These are phyloP conservation scores for Papilio glaucus DNA, from an alignment of 1,140 invertebrate species.

Conservation along the genomic window DNA sequence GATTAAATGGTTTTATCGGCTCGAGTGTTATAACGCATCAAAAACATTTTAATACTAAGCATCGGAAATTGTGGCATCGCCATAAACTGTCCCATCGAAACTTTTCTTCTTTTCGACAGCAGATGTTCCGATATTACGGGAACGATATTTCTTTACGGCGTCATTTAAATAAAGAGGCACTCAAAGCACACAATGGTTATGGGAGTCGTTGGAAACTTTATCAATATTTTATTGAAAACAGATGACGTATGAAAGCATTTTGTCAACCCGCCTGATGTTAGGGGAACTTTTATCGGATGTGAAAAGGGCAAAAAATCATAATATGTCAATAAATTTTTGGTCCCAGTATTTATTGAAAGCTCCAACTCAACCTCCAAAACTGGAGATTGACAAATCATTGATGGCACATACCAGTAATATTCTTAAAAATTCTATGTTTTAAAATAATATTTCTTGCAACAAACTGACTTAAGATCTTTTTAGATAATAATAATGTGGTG, in stretches of 20 bases:
- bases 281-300: not conserved
- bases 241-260: conserved; percentile 36
- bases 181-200: conserved; percentile 63
- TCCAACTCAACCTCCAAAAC: too few species aligned
- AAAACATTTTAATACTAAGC: conserved; percentile 48
- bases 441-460: too few species aligned
- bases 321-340: not conserved
- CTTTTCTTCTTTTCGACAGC: conserved; percentile 75
- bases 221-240: conserved; percentile 49
- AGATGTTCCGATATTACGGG: conserved; percentile 76
- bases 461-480: too few species aligned
- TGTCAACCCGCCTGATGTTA: conserved; percentile 7
- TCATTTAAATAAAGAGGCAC: conserved; percentile 80
- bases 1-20: not conserved
- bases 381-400: too few species aligned
- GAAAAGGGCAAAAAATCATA: conserved; percentile 2
- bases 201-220: conserved; percentile 62
- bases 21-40: conserved; percentile 3
- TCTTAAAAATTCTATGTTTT: too few species aligned
- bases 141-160: conserved; percentile 77
- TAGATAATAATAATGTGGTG: too few species aligned
- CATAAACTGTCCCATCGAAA: conserved; percentile 76
- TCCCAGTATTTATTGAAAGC: not conserved
- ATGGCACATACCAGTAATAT: too few species aligned
- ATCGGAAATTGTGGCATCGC: conserved; percentile 63